Percentiles rank a stretch among this genome's conserved stretches.
phyloP scores from a whole-genome alignment of 2,888 invertebrate genomes.

The Dione vanillae region DNA sequence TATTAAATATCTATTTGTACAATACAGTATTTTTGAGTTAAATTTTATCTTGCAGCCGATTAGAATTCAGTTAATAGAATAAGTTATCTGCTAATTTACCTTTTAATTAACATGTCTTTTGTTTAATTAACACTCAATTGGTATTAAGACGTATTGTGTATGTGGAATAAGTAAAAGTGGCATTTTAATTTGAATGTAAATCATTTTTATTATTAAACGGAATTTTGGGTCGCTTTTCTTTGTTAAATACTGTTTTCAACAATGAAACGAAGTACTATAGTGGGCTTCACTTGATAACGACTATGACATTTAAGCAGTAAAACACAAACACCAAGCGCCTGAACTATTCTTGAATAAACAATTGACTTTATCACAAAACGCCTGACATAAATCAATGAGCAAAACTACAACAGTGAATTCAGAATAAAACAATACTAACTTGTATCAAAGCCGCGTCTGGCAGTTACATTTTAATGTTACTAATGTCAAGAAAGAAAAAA shows the following conservation, averaged over 20 bases:
- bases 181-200: too few species aligned
- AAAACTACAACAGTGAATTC: conserved; percentile 27
- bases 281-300: background rate
- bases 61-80: too few species aligned
- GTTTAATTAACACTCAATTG: too few species aligned
- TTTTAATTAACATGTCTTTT: too few species aligned
- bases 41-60: too few species aligned
- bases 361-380: conserved; percentile 26
- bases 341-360: conserved; percentile 23
- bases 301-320: background rate
- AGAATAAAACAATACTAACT: conserved; percentile 30
- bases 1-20: too few species aligned
- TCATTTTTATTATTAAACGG: conserved; percentile 5
- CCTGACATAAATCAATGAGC: conserved; percentile 34
- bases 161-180: too few species aligned
- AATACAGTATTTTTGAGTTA: too few species aligned
- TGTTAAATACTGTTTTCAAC: background rate
- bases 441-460: conserved; percentile 15
- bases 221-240: background rate
- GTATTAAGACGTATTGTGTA: too few species aligned
- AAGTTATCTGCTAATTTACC: too few species aligned
- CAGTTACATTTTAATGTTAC: conserved; percentile 3
- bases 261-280: background rate
- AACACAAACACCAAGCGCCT: conserved; percentile 12
- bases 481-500: background rate